Conservation (phyloP, 2,888 invertebrate genomes). For the Troilus luridus region DNA sequence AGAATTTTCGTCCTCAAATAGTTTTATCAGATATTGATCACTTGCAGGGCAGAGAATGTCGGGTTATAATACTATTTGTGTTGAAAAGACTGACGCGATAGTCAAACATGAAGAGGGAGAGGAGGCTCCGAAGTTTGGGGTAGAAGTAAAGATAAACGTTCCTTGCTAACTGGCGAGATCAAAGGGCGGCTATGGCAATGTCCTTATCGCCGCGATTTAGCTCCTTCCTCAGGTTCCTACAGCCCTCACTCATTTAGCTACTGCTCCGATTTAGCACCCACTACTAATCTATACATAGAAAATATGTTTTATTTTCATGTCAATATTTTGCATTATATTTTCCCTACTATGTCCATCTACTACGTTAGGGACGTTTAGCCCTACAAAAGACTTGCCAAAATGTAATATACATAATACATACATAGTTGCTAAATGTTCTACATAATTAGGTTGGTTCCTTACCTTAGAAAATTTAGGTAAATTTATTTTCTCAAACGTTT, state of each 20-base stretch:
- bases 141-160: slow-evolving; percentile 38
- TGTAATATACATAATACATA: too few species aligned
- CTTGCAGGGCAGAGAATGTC: not conserved
- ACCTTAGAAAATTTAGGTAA: too few species aligned
- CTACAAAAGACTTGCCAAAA: not conserved
- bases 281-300: not conserved
- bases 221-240: not conserved
- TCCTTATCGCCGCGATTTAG: not conserved
- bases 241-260: not conserved
- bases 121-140: not conserved
- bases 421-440: too few species aligned
- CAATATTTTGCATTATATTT: not conserved
- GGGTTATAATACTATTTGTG: slow-evolving; percentile 13
- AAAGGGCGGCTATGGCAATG: slow-evolving; percentile 11
- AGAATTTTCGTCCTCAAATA: not conserved
- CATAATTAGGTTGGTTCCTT: too few species aligned
- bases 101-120: slow-evolving; percentile 16
- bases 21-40: not conserved
- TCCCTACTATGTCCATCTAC: not conserved
- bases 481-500: too few species aligned
- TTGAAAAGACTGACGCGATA: slow-evolving; percentile 5
- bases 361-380: not conserved
- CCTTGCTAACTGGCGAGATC: slow-evolving; percentile 23
- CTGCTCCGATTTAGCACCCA: not conserved
- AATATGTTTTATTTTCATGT: not conserved